phyloP scores from a whole-genome alignment of 2,797 vertebrate genomes.

The Enteromius fasciolatus region DNA sequence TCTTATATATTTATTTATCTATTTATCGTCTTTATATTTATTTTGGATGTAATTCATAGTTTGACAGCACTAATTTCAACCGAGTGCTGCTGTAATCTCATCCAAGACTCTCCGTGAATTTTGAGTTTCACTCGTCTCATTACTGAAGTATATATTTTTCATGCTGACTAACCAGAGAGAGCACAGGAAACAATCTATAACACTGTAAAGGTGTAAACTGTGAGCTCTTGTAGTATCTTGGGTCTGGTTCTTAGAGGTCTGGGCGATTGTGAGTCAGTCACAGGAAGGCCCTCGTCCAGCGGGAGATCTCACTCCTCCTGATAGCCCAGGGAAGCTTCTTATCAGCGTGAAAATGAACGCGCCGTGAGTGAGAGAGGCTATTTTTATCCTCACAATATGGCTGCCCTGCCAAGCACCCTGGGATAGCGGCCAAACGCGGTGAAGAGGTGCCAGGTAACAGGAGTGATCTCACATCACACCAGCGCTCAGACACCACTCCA shows the following conservation, averaged over 20 bases:
- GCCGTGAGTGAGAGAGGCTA: slow-evolving; percentile 31
- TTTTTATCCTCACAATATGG: slow-evolving; percentile 46
- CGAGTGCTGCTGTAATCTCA: neutral
- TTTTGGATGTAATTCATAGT: no score
- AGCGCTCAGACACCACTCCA: neutral
- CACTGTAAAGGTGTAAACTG: neutral
- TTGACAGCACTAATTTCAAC: neutral
- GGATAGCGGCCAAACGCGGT: slow-evolving; percentile 42
- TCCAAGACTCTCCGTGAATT: neutral
- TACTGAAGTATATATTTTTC: neutral
- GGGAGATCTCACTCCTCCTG: slow-evolving; percentile 25
- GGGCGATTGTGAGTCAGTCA: neutral
- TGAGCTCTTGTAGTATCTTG: neutral
- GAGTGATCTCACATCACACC: neutral
- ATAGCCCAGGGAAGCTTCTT: slow-evolving; percentile 22
- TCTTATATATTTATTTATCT: no score
- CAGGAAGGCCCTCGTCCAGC: slow-evolving; percentile 3
- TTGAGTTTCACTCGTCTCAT: neutral
- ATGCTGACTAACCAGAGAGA: no score
- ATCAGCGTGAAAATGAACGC: neutral
- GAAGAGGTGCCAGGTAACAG: slow-evolving; percentile 22
- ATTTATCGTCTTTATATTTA: no score
- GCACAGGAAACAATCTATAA: neutral
- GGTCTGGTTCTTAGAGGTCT: neutral
- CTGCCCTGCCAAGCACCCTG: slow-evolving; percentile 34